phyloP scores from a whole-genome alignment of 2,797 vertebrate genomes.

The Platalea minor region DNA sequence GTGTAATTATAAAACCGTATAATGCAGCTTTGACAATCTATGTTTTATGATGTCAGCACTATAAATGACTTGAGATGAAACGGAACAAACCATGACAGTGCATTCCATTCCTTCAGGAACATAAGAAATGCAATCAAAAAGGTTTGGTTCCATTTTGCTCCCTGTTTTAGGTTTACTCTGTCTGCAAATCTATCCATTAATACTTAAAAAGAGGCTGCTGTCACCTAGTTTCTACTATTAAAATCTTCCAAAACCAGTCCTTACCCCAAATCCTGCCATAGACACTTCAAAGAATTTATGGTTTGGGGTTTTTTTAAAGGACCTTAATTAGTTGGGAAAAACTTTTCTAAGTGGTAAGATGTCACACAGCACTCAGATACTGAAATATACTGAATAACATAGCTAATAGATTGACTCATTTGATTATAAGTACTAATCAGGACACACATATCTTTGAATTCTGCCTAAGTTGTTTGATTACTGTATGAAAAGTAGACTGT shows the following conservation, averaged over 20 bases:
- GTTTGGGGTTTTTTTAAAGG: not conserved
- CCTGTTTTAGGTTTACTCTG: not conserved
- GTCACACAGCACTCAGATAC: not conserved
- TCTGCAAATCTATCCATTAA: not conserved
- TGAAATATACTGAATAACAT: not conserved
- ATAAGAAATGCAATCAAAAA: not conserved
- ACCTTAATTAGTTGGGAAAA: not conserved
- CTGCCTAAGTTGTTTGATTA: not conserved
- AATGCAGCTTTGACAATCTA: not conserved
- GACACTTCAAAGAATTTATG: not conserved
- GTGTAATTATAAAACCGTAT: not conserved
- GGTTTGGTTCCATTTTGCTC: not conserved
- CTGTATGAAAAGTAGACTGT: not conserved
- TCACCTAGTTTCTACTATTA: not conserved
- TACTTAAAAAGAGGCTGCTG: not conserved
- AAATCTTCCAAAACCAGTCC: not conserved
- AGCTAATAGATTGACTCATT: not conserved
- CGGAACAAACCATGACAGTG: not conserved
- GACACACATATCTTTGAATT: not conserved
- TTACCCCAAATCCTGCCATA: not conserved
- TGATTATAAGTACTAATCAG: not conserved
- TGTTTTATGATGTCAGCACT: not conserved
- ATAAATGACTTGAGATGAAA: not conserved
- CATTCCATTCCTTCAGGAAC: not conserved
- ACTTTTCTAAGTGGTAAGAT: not conserved